Evolutionary conservation across 1,140 invertebrate species (phyloP).

Genomic region (Leptoteleia sp.): DNA sequence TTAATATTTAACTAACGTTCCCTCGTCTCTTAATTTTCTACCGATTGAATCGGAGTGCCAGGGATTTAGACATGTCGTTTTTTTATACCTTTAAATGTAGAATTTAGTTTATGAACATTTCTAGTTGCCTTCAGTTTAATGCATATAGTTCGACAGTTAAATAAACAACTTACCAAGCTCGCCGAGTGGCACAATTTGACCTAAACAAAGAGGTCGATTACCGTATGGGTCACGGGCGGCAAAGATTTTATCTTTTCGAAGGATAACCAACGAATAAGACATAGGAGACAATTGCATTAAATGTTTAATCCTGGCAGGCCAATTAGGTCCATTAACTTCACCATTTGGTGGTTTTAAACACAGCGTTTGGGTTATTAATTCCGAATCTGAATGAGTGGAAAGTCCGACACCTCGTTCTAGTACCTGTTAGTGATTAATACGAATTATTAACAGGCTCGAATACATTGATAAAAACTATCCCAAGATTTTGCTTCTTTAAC

Average conservation of each 20-base stretch:
- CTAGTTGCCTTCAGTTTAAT: conserved; percentile 7
- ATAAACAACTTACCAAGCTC: conserved; percentile 71
- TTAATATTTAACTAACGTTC: too few relatives aligned
- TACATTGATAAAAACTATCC: too few relatives aligned
- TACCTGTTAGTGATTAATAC: conserved; percentile 83
- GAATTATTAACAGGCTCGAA: too few relatives aligned
- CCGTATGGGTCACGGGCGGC: conserved; percentile 97
- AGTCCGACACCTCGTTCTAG: conserved; percentile 94
- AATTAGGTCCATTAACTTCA: conserved; percentile 93
- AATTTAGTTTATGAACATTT: too few relatives aligned
- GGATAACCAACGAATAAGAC: conserved; percentile 96
- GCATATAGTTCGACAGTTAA: conserved; percentile 23
- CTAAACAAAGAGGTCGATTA: conserved; percentile 96
- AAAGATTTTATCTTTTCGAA: conserved; percentile 96
- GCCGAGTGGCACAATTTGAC: conserved; percentile 91
- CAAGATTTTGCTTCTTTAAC: too few relatives aligned
- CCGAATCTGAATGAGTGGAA: conserved; percentile 97
- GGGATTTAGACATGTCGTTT: too few relatives aligned
- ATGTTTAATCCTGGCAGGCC: conserved; percentile 94
- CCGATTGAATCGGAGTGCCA: too few relatives aligned
- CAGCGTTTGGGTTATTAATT: conserved; percentile 97
- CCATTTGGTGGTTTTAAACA: conserved; percentile 95
- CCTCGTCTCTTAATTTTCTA: too few relatives aligned
- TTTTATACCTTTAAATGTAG: too few relatives aligned
- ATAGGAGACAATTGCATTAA: conserved; percentile 94